A percentile compares a stretch with the other conserved stretches of the same genome.
These are phyloP conservation scores for Agrochola macilenta DNA, from an alignment of 2,888 invertebrate genomes.

Conservation along the genomic window DNA sequence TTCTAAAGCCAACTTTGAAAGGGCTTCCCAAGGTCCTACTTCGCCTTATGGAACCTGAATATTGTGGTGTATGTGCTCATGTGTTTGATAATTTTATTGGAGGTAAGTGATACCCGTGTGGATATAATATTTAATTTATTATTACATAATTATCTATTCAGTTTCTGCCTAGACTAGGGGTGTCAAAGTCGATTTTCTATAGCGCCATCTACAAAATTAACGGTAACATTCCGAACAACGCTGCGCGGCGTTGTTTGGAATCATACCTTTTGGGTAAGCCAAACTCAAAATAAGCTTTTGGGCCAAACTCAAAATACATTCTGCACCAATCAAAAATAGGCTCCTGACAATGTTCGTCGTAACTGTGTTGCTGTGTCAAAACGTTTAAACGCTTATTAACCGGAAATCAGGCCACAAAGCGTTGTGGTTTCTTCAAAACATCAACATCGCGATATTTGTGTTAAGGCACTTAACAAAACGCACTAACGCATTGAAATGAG, in stretches of 20 bases:
- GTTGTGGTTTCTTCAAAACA: not conserved
- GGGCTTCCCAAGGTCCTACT: constrained; percentile 77
- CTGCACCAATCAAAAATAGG: not conserved
- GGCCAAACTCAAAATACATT: not conserved
- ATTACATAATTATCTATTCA: not conserved
- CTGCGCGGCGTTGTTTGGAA: no score
- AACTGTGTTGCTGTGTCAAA: no score
- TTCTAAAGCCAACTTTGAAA: constrained; percentile 73
- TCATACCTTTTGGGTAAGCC: not conserved
- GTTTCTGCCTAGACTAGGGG: no score
- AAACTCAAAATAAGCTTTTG: not conserved
- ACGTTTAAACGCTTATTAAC: no score
- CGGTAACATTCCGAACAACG: no score
- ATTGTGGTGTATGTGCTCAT: constrained; percentile 80
- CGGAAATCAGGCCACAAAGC: not conserved
- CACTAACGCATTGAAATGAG: not conserved
- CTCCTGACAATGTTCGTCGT: not conserved
- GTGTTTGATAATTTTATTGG: constrained; percentile 71
- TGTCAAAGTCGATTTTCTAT: no score
- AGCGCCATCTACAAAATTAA: no score
- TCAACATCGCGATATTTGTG: no score
- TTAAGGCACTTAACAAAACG: no score
- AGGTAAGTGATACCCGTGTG: constrained; percentile 74
- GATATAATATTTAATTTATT: constrained; percentile 1
- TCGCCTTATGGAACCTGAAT: constrained; percentile 73